Percentiles rank a stretch among this genome's conserved stretches.
These are phyloP conservation scores for Caradrina kadenii DNA, from an alignment of 2,888 invertebrate species.

Conservation along the genomic window DNA sequence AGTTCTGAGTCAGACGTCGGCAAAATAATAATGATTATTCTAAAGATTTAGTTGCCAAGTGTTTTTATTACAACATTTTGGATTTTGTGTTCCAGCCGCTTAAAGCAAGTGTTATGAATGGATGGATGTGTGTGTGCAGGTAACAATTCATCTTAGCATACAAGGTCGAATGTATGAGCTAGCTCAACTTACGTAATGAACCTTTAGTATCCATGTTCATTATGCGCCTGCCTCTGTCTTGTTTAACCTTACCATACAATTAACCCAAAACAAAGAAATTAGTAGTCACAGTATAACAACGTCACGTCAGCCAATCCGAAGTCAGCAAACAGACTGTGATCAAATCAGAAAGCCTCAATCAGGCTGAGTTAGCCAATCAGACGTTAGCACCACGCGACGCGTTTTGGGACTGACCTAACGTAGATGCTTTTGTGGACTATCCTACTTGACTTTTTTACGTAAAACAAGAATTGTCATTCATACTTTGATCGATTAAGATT, in stretches of 20 bases:
- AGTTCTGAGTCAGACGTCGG: slow-evolving; percentile 45
- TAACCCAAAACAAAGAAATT: slow-evolving; percentile 27
- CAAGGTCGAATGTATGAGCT: slow-evolving; percentile 26
- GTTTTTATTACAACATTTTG: slow-evolving; percentile 35
- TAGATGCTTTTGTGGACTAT: slow-evolving; percentile 17
- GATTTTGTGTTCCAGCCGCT: slow-evolving; percentile 13
- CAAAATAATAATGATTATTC: slow-evolving; percentile 50
- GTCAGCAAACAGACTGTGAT: slow-evolving; percentile 6
- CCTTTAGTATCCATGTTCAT: slow-evolving; percentile 5
- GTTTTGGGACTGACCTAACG: slow-evolving; percentile 14
- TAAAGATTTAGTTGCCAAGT: slow-evolving; percentile 48
- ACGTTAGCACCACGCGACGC: background rate
- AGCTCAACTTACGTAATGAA: slow-evolving; percentile 5
- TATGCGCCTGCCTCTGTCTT: background rate
- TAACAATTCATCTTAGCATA: slow-evolving; percentile 20
- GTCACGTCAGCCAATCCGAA: slow-evolving; percentile 21
- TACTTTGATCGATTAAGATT: background rate
- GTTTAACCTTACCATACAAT: slow-evolving; percentile 16
- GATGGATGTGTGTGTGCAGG: background rate
- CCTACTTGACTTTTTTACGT: slow-evolving; percentile 17
- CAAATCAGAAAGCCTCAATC: slow-evolving; percentile 24
- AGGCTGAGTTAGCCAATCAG: slow-evolving; percentile 25
- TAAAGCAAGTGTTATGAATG: slow-evolving; percentile 20
- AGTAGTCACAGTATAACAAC: slow-evolving; percentile 21
- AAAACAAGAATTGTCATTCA: slow-evolving; percentile 8